Conservation (phyloP, 2,797 vertebrate genomes). For the Gymnothorax javanicus region DNA sequence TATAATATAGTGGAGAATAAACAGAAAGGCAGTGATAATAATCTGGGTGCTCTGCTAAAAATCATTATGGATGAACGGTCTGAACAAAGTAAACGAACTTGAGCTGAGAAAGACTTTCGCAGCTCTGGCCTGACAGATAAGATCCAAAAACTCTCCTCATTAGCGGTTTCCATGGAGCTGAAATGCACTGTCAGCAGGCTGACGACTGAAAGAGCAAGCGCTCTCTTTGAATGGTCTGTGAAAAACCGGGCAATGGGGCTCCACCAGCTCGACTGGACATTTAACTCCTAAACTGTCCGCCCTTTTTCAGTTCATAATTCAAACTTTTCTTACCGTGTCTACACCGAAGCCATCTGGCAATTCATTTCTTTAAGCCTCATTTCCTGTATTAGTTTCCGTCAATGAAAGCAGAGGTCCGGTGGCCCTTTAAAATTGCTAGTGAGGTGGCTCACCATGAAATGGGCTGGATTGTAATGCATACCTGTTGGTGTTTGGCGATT, state of each 20-base stretch:
- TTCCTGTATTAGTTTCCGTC: conserved; percentile 2
- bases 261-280: conserved; percentile 11
- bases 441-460: neutral
- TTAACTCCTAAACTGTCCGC: conserved; percentile 10
- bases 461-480: neutral
- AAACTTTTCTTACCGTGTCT: neutral
- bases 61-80: conserved; percentile 8
- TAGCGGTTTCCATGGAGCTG: conserved; percentile 59
- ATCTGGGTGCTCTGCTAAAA: neutral
- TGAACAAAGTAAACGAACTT: conserved; percentile 32
- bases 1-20: neutral
- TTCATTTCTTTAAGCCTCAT: neutral
- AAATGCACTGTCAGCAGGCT: conserved; percentile 50
- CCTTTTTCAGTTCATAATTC: neutral
- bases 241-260: conserved; percentile 26
- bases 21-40: neutral
- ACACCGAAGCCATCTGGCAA: neutral
- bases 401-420: conserved; percentile 40
- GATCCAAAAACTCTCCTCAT: conserved; percentile 52
- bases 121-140: conserved; percentile 41
- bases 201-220: conserved; percentile 24
- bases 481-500: neutral
- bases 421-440: neutral
- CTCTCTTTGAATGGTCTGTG: conserved; percentile 20
- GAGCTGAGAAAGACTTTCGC: conserved; percentile 30